These are phyloP conservation scores for Tetragnatha montana DNA, from an alignment of 2,888 invertebrate species.

Conservation along the genomic window DNA sequence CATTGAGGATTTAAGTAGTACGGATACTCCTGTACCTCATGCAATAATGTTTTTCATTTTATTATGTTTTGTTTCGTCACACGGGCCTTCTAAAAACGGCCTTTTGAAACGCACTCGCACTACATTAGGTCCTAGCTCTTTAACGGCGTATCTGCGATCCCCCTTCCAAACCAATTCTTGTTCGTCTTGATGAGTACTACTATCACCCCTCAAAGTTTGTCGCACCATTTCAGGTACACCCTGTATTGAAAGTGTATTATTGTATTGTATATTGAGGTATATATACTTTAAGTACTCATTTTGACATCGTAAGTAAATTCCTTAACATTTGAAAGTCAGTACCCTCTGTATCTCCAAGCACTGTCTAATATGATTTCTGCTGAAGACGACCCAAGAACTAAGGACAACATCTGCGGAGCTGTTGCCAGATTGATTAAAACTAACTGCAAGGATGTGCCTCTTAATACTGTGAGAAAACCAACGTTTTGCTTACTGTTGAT, in stretches of 20 bases:
- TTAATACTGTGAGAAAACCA: conserved; percentile 80
- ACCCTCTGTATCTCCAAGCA: conserved; percentile 81
- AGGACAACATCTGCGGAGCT: conserved; percentile 88
- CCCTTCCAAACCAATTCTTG: too few relatives aligned
- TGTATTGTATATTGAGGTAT: neutral
- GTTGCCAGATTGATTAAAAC: conserved; percentile 84
- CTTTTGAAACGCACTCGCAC: too few relatives aligned
- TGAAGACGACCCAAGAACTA: conserved; percentile 82
- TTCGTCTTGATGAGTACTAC: too few relatives aligned
- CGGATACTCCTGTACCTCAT: too few relatives aligned
- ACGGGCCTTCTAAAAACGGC: too few relatives aligned
- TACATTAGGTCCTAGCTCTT: too few relatives aligned
- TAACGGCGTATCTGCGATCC: too few relatives aligned
- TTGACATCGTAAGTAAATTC: neutral
- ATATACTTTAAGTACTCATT: neutral
- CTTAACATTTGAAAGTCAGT: conserved; percentile 78
- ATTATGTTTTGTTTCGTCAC: too few relatives aligned
- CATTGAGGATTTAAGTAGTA: too few relatives aligned
- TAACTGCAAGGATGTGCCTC: conserved; percentile 81
- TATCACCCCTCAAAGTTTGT: too few relatives aligned
- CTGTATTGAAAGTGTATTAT: neutral
- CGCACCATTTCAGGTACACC: neutral
- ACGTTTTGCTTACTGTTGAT: neutral
- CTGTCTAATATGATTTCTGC: conserved; percentile 82
- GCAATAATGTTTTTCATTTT: too few relatives aligned